Evolutionary conservation across 2,888 invertebrate genomes (phyloP).

Genomic region (Phymatocera aterrima): DNA sequence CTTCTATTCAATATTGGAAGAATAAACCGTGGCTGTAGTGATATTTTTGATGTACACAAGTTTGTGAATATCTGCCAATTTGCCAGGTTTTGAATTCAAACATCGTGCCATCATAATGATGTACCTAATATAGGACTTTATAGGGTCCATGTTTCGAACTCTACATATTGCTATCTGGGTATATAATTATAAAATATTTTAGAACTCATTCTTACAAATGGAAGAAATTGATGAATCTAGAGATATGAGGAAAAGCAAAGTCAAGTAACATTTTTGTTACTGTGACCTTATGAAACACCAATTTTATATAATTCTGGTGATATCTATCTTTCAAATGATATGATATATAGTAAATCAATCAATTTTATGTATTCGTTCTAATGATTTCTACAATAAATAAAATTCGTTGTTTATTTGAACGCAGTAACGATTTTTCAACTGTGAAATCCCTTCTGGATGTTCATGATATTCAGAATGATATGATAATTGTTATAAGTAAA

Average conservation of each 20-base stretch:
- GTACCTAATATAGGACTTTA: background rate
- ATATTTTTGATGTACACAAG: background rate
- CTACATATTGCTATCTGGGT: background rate
- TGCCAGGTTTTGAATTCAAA: background rate
- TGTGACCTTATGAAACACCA: background rate
- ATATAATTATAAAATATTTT: background rate
- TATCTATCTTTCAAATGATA: background rate
- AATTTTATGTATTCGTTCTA: background rate
- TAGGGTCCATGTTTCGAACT: background rate
- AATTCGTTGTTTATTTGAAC: background rate
- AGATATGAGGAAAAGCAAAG: background rate
- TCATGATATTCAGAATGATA: background rate
- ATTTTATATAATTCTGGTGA: background rate
- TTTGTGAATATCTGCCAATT: background rate
- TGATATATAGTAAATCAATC: background rate
- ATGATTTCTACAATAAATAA: conserved; percentile 10
- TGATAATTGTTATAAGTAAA: no score
- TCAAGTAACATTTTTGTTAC: conserved; percentile 9
- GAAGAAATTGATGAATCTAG: background rate
- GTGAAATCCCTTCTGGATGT: conserved; percentile 1
- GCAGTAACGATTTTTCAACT: conserved; percentile 43
- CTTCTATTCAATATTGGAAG: background rate
- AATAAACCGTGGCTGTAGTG: background rate
- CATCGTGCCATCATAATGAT: conserved; percentile 3
- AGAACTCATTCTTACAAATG: background rate